Evolutionary conservation across 2,113 vertebrate genomes (phyloP), one percentile per base, ranked within the genome.

Genomic region (Forbesichthys papilliferus): DNA sequence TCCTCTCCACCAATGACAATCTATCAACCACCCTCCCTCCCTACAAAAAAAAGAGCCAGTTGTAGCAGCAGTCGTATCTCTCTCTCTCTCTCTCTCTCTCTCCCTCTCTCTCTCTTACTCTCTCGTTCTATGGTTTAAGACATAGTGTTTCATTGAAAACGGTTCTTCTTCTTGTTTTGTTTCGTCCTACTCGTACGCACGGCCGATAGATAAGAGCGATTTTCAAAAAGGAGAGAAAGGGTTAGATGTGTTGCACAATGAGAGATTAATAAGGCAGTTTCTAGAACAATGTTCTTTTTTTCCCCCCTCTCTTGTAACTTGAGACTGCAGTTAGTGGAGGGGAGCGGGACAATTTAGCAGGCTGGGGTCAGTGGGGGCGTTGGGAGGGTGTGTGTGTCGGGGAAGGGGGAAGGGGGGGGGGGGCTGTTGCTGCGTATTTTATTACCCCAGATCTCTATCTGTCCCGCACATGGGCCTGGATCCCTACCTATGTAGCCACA

Each of bases 251-350:
- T 90, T 87, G 78, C 88, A 88, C 84, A 88, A 88, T 84, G 88
- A 89, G 84, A 92, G 90, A 91, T 91, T 91, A 91, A 86, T 91
- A 91, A 86, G 86, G 87, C 83, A 85, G 69, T 90, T 90, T 91
- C 84, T 85, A 88, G 91, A 93, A 91, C 91, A 92, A 90, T 89
- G 90, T 91, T 91, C 89, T 83, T 85, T 88, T 92, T 87, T 83
- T 33, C 5, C 20, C 36, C 9, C 36, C 4, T 76, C 70, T 69
- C 87, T 88, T 87, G 90, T 91, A 93, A 91, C 86, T 85, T 83
- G 89, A 91, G 81, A 84, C 86, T 84, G 68, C 79, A 78, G 88
- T 86, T 86, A 85, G 84, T 84, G 85, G 82, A 86, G 87, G 86
- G 88, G 85, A 86, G 83, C 80, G 42, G 80, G 80, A 77, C 83